phyloP scores from a whole-genome alignment of 2,797 vertebrate species.

The Botia kubotai region DNA sequence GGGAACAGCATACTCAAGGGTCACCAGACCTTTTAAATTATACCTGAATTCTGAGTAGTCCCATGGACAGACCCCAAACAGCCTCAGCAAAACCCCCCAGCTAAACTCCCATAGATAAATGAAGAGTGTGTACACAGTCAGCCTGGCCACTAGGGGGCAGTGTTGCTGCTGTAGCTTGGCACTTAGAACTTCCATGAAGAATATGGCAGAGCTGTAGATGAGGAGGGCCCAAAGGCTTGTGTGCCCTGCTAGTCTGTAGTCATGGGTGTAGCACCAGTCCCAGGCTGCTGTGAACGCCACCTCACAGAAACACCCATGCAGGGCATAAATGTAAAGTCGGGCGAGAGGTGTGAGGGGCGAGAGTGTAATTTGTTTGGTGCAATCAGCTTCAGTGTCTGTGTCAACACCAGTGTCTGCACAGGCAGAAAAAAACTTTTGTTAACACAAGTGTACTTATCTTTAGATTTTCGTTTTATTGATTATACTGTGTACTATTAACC shows the following conservation, averaged over 20 bases:
- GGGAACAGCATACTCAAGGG: slow-evolving; percentile 78
- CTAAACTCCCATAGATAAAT: slow-evolving; percentile 82
- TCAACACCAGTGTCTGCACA: slow-evolving; percentile 22
- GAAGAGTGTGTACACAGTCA: slow-evolving; percentile 72
- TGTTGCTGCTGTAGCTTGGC: slow-evolving; percentile 60
- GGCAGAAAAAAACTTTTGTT: slow-evolving; percentile 37
- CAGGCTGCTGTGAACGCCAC: slow-evolving; percentile 79
- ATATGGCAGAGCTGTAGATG: slow-evolving; percentile 78
- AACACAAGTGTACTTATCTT: slow-evolving; percentile 7
- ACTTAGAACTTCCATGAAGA: slow-evolving; percentile 75
- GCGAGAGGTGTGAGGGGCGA: slow-evolving; percentile 60
- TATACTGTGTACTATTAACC: background rate
- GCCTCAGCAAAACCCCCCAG: slow-evolving; percentile 73
- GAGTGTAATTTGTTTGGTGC: background rate
- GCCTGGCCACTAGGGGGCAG: slow-evolving; percentile 66
- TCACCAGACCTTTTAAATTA: slow-evolving; percentile 79
- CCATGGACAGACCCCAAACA: slow-evolving; percentile 80
- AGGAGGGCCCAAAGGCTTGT: slow-evolving; percentile 83
- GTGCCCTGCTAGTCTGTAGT: slow-evolving; percentile 75
- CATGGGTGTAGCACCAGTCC: slow-evolving; percentile 71
- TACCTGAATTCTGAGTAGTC: slow-evolving; percentile 79
- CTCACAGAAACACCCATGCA: slow-evolving; percentile 82
- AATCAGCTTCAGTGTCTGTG: slow-evolving; percentile 3
- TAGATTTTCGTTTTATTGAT: background rate
- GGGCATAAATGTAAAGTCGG: slow-evolving; percentile 80